Evolutionary conservation across 1,140 invertebrate species (phyloP), one percentile per base, ranked within the genome.

Genomic region (Kradibia gibbosae): DNA sequence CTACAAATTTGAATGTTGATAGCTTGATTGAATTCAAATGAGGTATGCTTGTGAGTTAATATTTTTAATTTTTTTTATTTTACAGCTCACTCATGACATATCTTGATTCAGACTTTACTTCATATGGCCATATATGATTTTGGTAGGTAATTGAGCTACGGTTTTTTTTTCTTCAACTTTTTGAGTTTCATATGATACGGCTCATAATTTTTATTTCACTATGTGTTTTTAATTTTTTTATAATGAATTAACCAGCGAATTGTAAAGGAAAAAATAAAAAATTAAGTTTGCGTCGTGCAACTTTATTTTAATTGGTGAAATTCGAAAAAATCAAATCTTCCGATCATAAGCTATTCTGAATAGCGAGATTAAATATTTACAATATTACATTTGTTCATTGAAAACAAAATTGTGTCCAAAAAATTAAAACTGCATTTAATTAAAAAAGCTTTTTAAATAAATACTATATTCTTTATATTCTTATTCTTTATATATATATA

Each of bases 21-120:
- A 39, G 3, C 17, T 1, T n/a, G 34, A 67, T 39, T 67, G 62
- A 36, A 67, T 39, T 67, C 22, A 39, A 5, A 67, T 36, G 34
- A 67, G 62, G 62, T 67, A 67, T 67, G 62, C 62, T 67, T 39
- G 1, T 67, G 62, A 53, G 15, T 53, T 53, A 53, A 53, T 67
- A 67, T 67, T 39, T 39, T 67, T 57, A 10, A 60, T 67, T 67
- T 67, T 3, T 53, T 48, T 53, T 53, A 5, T 20, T 53, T 67
- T 39, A 36, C 31, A 60, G 1, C 15, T 60, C 31, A 13, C 0
- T 60, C 25, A 3, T 4, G 10, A 31, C 3, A 11, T 60, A 28
- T 60, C 25, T 60, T 20, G 25, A 11, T 31, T 28, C 11, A 8
- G 25, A 31, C 31, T 57, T 57, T 60, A 8, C 15, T 48, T 15